phyloP scores from a whole-genome alignment of 2,113 vertebrate genomes.

The Rhynchopsitta pachyrhyncha region DNA sequence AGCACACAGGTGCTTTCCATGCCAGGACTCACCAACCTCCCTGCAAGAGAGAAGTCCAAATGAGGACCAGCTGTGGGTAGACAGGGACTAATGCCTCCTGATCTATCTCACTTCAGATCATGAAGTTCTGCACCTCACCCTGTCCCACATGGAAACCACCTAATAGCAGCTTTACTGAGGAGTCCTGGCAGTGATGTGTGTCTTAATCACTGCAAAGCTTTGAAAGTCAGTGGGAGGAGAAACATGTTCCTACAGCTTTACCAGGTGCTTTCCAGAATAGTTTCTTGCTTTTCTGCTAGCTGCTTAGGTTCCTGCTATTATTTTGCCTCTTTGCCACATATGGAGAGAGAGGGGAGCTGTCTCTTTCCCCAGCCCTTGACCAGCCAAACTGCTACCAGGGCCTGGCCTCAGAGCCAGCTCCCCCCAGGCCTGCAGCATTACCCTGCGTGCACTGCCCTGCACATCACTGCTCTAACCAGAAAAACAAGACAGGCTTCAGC shows the following conservation, averaged over 20 bases:
- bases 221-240: conserved; percentile 29
- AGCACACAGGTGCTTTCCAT: not conserved
- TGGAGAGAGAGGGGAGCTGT: not conserved
- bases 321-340: not conserved
- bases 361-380: not conserved
- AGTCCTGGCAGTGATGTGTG: not conserved
- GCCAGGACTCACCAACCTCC: not conserved
- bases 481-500: not conserved
- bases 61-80: not conserved
- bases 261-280: not conserved
- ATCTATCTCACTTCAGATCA: not conserved
- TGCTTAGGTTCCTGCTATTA: not conserved
- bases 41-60: rapidly evolving
- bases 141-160: conserved; percentile 2
- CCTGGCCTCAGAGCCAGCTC: not conserved
- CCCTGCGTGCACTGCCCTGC: not conserved
- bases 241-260: conserved; percentile 31
- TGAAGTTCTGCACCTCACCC: not conserved
- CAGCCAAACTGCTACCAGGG: rapidly evolving
- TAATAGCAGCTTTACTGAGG: not conserved
- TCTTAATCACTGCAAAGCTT: not conserved
- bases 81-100: not conserved
- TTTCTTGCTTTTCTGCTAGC: not conserved
- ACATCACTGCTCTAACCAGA: not conserved
- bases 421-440: not conserved